Evolutionary conservation across 1,140 invertebrate species (phyloP), one percentile per base, ranked within the genome.

Genomic region (Pseudomyrmex flavicornis): DNA sequence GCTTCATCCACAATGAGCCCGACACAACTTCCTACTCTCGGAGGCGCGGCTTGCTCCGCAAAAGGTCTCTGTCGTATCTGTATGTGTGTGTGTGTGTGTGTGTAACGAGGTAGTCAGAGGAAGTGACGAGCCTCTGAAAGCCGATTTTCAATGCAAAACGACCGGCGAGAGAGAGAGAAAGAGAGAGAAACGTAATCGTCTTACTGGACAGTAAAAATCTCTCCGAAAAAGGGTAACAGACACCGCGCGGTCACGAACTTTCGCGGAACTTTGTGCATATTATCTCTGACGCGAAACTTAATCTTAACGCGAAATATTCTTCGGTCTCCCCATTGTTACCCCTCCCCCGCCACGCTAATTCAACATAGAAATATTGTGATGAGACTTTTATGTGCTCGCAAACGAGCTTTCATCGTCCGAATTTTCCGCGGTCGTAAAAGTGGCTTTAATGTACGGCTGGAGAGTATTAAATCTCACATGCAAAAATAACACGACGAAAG

Each of bases 61-160:
- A 17, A 9, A 17, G n/a, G 5, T 5, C 10, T 17, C 26, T 20
- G 13, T 50, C 61, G 8, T 35, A 10, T 15, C n/a, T 63, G n/a
- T n/a, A 17, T 17, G 9, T n/a, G 65, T 12, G 26, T 26, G 26
- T 26, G 26, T 26, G 2, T 26, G 26, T 26, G 26, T 26, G 20
- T 22, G 54, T 35, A 73, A 82, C 26, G 68, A 2, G 61, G 12
- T 7, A n/a, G 65, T 13, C 13, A 17, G 62, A 58, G 12, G 44
- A 26, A 59, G 22, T 20, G 54, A 61, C 35, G 62, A 17, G 72
- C 54, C 48, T 52, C 74, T n/a, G 17, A 83, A 83, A 83, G 82
- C 63, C 17, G 15, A 69, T 52, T 61, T 61, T 84, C 74, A 84
- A 84, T 84, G 82, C 74, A 15, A 66, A 79, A 66, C 62, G 82